Base-by-base conservation (phyloP, 92 coral and sea anemone species). In the Bergia sp. region DNA sequence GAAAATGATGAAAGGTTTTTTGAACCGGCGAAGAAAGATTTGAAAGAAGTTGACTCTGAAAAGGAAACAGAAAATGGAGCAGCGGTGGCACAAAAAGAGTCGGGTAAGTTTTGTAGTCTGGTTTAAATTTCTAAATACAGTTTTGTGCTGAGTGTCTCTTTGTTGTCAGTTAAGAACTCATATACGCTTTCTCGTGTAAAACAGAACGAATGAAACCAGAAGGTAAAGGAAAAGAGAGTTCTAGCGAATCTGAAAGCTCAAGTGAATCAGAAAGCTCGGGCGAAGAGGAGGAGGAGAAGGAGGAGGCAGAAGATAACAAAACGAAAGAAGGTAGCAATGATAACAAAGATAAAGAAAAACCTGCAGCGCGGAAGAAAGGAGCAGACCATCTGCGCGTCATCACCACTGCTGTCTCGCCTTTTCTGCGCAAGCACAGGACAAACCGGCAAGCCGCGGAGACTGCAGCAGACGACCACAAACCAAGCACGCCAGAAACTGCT, bases 341-440 rank as follows among this genome's bases (percentile, higher is more conserved):
- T 20, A 43, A 86, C 6, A 57, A 76, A 74, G 66, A 80, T 7
- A 37, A 85, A 55, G 66, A 71, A 39, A 85, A 81, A 80, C 38
- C 55, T 0, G 77, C 55, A 45, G 61, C 49, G 50, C 65, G 42
- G 86, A 86, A 82, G 61, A 80, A 76, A 21, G 92, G 85, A n/a
- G 69, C 88, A 1, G 45, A 80, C 66, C 87, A 92, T 39, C 86
- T 90, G 57, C 92, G 93, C 37, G 80, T 93, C 43, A 76, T 95
- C 82, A 88, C 98, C 7, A 95, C 94, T 36, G 95, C 98, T n/a
- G 69, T 95, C 64, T 90, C 95, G 16, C 92, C 95, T 3, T 95
- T 95, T 87, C 77, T 93, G 79, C 85, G 41, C 36, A 45, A 41
- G 12, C 85, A 82, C 64, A 88, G 71, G 69, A 47, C 82, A 5